These are phyloP conservation scores for Clavelina lepadiformis DNA, from an alignment of 23 tunicate species.

Conservation along the genomic window DNA sequence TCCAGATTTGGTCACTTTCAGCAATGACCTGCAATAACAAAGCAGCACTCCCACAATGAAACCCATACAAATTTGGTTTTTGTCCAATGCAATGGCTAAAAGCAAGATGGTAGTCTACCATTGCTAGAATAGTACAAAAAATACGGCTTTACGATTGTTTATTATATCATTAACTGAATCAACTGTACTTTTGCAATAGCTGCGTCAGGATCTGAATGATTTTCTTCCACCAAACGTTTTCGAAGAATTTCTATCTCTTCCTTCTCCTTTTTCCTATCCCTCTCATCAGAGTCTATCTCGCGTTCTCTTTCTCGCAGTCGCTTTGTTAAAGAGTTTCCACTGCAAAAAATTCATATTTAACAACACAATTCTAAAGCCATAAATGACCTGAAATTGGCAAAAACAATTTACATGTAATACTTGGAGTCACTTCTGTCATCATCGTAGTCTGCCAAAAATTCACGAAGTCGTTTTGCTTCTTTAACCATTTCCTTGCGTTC, in stretches of 20 bases:
- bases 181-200: constrained; percentile 74
- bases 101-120: neutral
- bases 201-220: constrained; percentile 82
- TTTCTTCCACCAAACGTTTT: constrained; percentile 73
- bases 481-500: constrained; percentile 78
- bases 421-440: constrained; percentile 82
- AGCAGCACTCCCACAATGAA: too few species aligned
- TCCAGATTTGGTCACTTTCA: constrained; percentile 84
- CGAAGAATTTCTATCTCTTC: constrained; percentile 84
- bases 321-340: constrained; percentile 71
- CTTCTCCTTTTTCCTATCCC: constrained; percentile 92
- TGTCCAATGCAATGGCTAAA: neutral
- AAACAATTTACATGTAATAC: constrained; percentile 60
- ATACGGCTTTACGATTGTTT: neutral
- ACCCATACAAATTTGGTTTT: too few species aligned
- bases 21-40: constrained; percentile 22
- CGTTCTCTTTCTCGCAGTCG: constrained; percentile 64
- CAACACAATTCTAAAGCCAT: neutral
- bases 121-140: neutral
- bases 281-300: constrained; percentile 69
- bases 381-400: neutral
- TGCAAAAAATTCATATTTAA: neutral
- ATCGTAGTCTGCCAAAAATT: constrained; percentile 96
- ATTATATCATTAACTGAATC: neutral
- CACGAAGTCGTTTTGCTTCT: constrained; percentile 97